Conservation (phyloP, 1,140 invertebrate species). For the Apis florea region DNA sequence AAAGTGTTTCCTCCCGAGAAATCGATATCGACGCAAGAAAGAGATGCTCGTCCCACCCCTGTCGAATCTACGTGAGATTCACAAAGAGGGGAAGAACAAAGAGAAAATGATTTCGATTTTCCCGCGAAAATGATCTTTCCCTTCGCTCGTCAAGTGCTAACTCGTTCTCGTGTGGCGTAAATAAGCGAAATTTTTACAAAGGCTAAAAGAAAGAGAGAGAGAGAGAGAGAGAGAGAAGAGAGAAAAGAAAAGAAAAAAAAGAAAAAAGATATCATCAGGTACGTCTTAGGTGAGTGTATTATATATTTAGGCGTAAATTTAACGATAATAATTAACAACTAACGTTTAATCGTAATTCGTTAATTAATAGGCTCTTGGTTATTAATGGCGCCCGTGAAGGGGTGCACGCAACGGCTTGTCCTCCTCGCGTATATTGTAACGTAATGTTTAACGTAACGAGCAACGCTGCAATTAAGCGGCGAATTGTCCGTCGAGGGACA, state of each 20-base stretch:
- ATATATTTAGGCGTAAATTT: slow-evolving; percentile 71
- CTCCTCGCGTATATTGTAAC: neutral
- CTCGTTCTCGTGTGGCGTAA: slow-evolving; percentile 23
- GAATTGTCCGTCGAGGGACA: neutral
- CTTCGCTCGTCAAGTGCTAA: slow-evolving; percentile 2
- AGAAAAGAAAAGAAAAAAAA: neutral
- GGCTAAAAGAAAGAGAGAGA: neutral
- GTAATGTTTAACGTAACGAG: neutral
- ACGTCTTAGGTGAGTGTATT: slow-evolving; percentile 73
- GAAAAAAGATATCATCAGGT: slow-evolving; percentile 70
- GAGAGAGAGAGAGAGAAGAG: neutral
- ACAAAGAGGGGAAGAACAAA: neutral
- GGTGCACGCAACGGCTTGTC: slow-evolving; percentile 34
- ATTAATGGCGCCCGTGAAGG: slow-evolving; percentile 28
- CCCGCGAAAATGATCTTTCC: slow-evolving; percentile 18
- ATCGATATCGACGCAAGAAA: neutral
- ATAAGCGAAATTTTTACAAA: slow-evolving; percentile 64
- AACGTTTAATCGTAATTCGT: slow-evolving; percentile 67
- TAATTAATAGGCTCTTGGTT: slow-evolving; percentile 59
- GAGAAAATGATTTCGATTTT: neutral
- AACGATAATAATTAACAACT: slow-evolving; percentile 73
- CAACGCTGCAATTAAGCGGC: slow-evolving; percentile 8
- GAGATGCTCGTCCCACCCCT: neutral
- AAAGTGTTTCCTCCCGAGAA: neutral
- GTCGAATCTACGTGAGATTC: slow-evolving; percentile 15